A percentile compares a stretch with the other conserved stretches of the same genome.
Evolutionary conservation across 2,113 vertebrate species (phyloP).

Genomic region (Electrona antarctica): DNA sequence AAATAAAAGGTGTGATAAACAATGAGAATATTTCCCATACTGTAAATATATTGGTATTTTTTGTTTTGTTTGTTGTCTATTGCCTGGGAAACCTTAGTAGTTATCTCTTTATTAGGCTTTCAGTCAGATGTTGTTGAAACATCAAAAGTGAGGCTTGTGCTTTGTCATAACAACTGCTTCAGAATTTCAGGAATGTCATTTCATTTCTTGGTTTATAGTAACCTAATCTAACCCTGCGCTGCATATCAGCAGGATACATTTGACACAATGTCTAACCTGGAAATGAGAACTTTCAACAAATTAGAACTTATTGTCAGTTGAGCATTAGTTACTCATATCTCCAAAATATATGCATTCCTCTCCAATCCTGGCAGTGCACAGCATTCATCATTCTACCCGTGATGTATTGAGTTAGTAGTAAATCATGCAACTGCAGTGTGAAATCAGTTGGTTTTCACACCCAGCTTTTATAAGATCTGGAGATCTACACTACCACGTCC

Average conservation of each 20-base stretch:
- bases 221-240: neutral
- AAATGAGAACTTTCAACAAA: constrained; percentile 6
- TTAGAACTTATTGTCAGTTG: constrained; percentile 16
- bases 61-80: too few species aligned
- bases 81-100: neutral
- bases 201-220: neutral
- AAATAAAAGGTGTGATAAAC: neutral
- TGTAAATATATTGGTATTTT: neutral
- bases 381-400: constrained; percentile 36
- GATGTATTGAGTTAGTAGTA: constrained; percentile 24
- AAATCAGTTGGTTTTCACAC: constrained; percentile 31
- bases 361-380: constrained; percentile 4
- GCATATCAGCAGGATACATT: neutral
- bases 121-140: neutral
- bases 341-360: constrained; percentile 9
- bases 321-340: neutral
- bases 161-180: neutral
- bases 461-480: constrained; percentile 36
- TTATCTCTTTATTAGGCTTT: constrained; percentile 2
- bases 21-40: neutral
- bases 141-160: constrained; percentile 1
- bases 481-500: constrained; percentile 55
- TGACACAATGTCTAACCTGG: neutral
- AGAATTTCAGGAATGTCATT: neutral
- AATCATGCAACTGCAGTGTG: constrained; percentile 17